Evolutionary conservation across 1,140 invertebrate species (phyloP).

Genomic region (Lepidurus apus): DNA sequence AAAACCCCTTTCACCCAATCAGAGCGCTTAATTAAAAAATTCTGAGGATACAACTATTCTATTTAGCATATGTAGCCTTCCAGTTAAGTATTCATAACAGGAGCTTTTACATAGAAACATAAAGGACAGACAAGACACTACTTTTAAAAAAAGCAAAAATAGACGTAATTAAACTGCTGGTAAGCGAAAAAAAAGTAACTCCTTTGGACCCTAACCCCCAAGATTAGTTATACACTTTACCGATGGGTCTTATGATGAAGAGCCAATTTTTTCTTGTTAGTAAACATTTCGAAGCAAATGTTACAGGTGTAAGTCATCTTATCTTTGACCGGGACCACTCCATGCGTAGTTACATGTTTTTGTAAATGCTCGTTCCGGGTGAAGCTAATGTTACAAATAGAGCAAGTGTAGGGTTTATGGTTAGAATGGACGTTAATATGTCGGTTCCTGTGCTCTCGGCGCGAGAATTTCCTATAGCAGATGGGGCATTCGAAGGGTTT

Average conservation of each 20-base stretch:
- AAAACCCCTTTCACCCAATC: neutral
- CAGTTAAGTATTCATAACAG: neutral
- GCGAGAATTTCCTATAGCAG: constrained; percentile 23
- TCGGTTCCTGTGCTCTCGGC: neutral
- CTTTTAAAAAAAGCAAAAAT: neutral
- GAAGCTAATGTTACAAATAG: constrained; percentile 4
- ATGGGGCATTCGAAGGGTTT: constrained; percentile 10
- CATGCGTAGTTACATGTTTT: neutral
- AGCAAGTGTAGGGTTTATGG: constrained; percentile 10
- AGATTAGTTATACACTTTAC: neutral
- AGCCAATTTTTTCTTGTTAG: constrained; percentile 16
- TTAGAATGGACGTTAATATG: neutral
- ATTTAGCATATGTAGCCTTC: constrained; percentile 10
- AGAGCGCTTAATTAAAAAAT: neutral
- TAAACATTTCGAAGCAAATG: constrained; percentile 16
- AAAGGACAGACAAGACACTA: neutral
- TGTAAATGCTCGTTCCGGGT: constrained; percentile 13
- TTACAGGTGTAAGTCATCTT: constrained; percentile 7
- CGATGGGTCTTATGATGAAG: neutral
- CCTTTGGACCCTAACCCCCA: constrained; percentile 6
- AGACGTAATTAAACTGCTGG: neutral
- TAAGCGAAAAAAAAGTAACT: neutral
- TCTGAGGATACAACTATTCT: neutral
- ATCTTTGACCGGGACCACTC: constrained; percentile 1
- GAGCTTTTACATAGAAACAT: neutral